Percentiles rank a stretch among this genome's conserved stretches.
Conservation (phyloP, 2,888 invertebrate species). For the Clivina fossor region DNA sequence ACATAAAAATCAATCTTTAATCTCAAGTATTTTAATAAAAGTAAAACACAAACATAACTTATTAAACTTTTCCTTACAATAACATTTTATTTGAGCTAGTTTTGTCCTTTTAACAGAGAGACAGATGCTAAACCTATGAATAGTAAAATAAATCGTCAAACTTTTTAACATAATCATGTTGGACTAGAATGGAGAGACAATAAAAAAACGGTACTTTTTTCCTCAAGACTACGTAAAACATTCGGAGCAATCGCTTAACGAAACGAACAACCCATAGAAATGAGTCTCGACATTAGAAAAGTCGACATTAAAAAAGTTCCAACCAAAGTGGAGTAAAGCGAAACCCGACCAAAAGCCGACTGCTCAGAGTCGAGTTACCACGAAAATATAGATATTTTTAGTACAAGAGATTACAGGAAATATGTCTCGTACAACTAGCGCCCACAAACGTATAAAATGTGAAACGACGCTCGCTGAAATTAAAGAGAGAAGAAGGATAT, state of each 20-base stretch:
- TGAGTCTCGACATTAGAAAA: not conserved
- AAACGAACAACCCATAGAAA: constrained; percentile 21
- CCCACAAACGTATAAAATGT: constrained; percentile 11
- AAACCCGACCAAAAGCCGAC: not conserved
- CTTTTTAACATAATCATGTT: constrained; percentile 23
- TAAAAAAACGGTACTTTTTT: constrained; percentile 25
- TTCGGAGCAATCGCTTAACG: constrained; percentile 19
- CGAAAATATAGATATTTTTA: constrained; percentile 23
- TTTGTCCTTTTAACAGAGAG: no score
- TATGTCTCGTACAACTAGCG: constrained; percentile 6
- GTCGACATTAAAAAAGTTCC: constrained; percentile 25
- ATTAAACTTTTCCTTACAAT: no score
- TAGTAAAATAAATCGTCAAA: constrained; percentile 17
- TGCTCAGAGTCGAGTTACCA: not conserved
- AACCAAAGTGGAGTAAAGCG: constrained; percentile 5
- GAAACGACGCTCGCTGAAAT: constrained; percentile 20
- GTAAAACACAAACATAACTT: no score
- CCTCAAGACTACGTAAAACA: constrained; percentile 14
- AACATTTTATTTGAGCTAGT: no score
- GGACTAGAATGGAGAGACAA: constrained; percentile 17
- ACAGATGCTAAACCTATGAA: constrained; percentile 11
- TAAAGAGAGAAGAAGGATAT: constrained; percentile 25
- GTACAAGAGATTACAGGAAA: constrained; percentile 22
- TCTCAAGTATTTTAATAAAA: no score
- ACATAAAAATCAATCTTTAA: no score